Conservation (phyloP, 2,797 vertebrate genomes). For the Scolopax rusticola region DNA sequence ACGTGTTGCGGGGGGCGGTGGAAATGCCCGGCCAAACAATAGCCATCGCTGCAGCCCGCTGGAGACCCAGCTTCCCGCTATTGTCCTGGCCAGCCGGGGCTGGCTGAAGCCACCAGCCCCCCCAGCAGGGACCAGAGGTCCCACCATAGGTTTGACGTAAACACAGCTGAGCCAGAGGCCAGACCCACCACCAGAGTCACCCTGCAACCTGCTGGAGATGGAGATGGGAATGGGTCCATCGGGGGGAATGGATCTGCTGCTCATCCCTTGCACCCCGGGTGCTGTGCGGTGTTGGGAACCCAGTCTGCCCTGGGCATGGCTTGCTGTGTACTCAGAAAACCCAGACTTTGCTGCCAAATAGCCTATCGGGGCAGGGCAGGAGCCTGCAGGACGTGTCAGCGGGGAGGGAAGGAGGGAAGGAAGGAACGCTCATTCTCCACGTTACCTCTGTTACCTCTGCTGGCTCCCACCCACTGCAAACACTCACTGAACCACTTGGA, state of each 20-base stretch:
- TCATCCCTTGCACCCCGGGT: fast-evolving
- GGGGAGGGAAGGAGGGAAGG: not conserved
- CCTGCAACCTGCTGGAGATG: fast-evolving
- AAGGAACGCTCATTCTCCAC: fast-evolving
- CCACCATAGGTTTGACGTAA: fast-evolving
- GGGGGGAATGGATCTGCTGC: not conserved
- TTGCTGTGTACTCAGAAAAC: fast-evolving
- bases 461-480: not conserved
- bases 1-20: not conserved
- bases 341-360: not conserved
- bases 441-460: fast-evolving
- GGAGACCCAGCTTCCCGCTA: conserved; percentile 71
- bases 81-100: conserved; percentile 61
- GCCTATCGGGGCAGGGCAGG: not conserved
- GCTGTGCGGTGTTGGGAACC: fast-evolving
- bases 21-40: conserved; percentile 40
- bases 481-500: not conserved
- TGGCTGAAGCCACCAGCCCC: not conserved
- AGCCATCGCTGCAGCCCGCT: not conserved
- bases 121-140: not conserved
- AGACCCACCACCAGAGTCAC: not conserved
- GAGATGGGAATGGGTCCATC: fast-evolving
- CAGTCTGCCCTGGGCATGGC: fast-evolving
- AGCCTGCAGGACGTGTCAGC: fast-evolving
- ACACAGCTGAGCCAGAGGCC: not conserved